Evolutionary conservation across 35 echinoderm and acorn worm genomes (phyloP).

Genomic region (Ptychodera flava): DNA sequence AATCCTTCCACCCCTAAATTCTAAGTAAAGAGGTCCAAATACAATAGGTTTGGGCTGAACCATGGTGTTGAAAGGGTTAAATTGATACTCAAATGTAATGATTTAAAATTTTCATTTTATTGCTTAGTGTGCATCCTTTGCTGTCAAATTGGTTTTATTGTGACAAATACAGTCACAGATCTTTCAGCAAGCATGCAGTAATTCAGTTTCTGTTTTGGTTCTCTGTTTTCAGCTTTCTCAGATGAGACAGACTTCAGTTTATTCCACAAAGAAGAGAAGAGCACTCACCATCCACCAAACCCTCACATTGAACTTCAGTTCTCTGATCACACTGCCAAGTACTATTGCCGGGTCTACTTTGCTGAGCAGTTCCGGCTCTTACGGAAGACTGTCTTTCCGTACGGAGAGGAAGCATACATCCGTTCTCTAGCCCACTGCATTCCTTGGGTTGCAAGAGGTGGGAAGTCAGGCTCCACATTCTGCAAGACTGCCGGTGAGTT

Average conservation of each 20-base stretch:
- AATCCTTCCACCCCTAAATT: no score
- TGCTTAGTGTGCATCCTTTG: no score
- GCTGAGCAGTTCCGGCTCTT: constrained; percentile 69
- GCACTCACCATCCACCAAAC: not conserved
- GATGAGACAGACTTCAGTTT: not conserved
- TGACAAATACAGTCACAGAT: no score
- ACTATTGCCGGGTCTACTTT: constrained; percentile 86
- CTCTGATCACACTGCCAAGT: constrained; percentile 69
- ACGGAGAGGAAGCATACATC: constrained; percentile 84
- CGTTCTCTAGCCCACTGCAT: constrained; percentile 65
- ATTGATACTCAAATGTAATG: no score
- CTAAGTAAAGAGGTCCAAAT: no score
- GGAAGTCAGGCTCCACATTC: constrained; percentile 94
- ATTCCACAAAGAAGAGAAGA: not conserved
- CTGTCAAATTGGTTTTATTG: no score
- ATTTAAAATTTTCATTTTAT: no score
- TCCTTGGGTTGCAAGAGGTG: constrained; percentile 80
- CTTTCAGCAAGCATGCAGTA: no score
- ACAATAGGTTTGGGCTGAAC: no score
- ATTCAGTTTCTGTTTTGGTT: no score
- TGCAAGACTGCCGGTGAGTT: constrained; percentile 79
- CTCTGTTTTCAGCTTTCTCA: no score
- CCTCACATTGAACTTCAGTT: constrained; percentile 33
- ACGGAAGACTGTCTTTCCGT: constrained; percentile 60
- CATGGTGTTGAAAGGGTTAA: no score